Base-by-base conservation (phyloP, 1,140 invertebrate genomes). In the Drosophila dunni region DNA sequence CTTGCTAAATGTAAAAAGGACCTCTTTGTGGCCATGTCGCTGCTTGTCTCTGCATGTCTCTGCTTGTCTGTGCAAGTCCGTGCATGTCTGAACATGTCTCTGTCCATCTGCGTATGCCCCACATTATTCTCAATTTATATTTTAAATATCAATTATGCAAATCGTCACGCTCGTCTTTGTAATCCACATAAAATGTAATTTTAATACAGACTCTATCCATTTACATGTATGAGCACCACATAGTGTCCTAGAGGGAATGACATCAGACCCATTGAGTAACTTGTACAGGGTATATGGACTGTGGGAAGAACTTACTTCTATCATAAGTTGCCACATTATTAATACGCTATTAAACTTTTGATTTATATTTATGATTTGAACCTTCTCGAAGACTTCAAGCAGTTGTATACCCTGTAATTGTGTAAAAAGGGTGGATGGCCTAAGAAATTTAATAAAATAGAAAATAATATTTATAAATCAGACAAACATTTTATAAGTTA, bases 61-160 rank as follows among this genome's bases (percentile, higher is more conserved):
- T 50, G 17, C 13, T 2, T 44, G 40, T 33, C 10, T 58, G n/a
- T 46, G 20, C 50, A 24, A 33, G 56, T 10, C 24, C 24, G 15
- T 54, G 13, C 17, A 24, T 46, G 34, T 38, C 3, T 51, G 34
- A 11, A 11, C 29, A 20, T 13, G 11, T 24, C 11, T 36, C 0
- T 15, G 29, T 20, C n/a, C 29, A 20, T 33, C 34, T 48, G 53
- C 46, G 15, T 8, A 29, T 34, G 58, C 46, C 29, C 7, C 42
- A 29, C 46, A 38, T 66, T 65, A 57, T 50, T 65, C 75, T 76
- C 71, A 69, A 78, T 73, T 69, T 68, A 48, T 79, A 88, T 85
- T 85, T 86, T 89, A 80, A 80, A 84, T 74, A 80, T 89, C 84
- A 84, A 89, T 84, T 89, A 88, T 89, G 84, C 60, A 88, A 88